A percentile compares a stretch with the other conserved stretches of the same genome.
These are phyloP conservation scores for Drosophila neotestacea DNA, from an alignment of 2,888 invertebrate species.

Conservation along the genomic window DNA sequence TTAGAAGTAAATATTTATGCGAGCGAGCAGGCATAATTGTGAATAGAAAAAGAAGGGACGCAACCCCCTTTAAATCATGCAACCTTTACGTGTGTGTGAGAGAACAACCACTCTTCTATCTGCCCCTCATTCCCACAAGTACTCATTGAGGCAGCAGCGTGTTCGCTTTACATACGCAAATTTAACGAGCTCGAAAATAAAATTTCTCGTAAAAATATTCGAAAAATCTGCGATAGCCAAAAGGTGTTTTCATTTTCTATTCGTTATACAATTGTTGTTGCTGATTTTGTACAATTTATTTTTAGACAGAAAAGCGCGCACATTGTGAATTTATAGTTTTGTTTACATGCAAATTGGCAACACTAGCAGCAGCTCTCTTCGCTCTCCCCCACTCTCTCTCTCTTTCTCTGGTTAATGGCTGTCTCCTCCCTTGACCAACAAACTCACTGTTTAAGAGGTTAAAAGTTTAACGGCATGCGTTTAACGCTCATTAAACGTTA, in stretches of 20 bases:
- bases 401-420: slow-evolving; percentile 55
- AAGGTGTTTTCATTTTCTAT: slow-evolving; percentile 66
- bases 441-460: slow-evolving; percentile 50
- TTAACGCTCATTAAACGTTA: slow-evolving; percentile 51
- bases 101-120: slow-evolving; percentile 16
- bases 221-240: slow-evolving; percentile 56
- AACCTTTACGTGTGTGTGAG: slow-evolving; percentile 36
- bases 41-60: not conserved
- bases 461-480: slow-evolving; percentile 50
- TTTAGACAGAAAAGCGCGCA: slow-evolving; percentile 56
- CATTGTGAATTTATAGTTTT: slow-evolving; percentile 75
- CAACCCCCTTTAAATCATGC: slow-evolving; percentile 65
- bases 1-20: slow-evolving; percentile 67
- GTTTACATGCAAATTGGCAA: slow-evolving; percentile 73
- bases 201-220: slow-evolving; percentile 62
- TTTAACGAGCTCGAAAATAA: slow-evolving; percentile 49
- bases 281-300: slow-evolving; percentile 50
- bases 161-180: slow-evolving; percentile 48
- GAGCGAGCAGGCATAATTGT: slow-evolving; percentile 45
- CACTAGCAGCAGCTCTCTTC: slow-evolving; percentile 20
- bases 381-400: slow-evolving; percentile 9
- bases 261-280: slow-evolving; percentile 36
- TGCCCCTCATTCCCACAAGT: not conserved
- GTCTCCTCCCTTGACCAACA: slow-evolving; percentile 2
- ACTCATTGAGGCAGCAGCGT: not conserved